phyloP scores from a whole-genome alignment of 2,888 invertebrate species.

The Drosophila recens region DNA sequence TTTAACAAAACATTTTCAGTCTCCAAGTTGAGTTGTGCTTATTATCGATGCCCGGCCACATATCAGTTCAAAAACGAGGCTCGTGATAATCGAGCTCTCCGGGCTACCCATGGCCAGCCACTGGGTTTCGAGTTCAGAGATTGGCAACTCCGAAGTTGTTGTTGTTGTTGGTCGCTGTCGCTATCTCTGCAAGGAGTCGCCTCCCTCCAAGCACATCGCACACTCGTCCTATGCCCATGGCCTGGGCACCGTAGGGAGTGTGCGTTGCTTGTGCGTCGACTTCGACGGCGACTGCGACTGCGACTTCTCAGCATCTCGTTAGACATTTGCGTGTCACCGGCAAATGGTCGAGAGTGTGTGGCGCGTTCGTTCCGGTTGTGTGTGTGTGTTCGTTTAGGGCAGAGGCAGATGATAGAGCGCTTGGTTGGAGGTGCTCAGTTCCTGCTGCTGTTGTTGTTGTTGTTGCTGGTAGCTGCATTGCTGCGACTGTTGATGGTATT shows the following conservation, averaged over 20 bases:
- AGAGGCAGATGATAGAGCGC: constrained; percentile 75
- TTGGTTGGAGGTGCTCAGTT: constrained; percentile 73
- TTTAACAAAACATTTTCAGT: constrained; percentile 47
- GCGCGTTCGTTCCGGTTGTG: constrained; percentile 52
- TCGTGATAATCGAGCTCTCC: constrained; percentile 66
- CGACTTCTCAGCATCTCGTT: constrained; percentile 67
- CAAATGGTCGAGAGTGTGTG: constrained; percentile 78
- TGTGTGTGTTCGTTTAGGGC: constrained; percentile 52
- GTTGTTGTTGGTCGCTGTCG: constrained; percentile 6
- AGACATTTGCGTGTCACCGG: constrained; percentile 78
- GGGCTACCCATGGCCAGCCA: constrained; percentile 80
- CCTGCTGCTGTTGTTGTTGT: constrained; percentile 63
- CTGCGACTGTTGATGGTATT: constrained; percentile 75
- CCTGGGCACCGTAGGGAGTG: constrained; percentile 76
- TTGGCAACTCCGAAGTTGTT: constrained; percentile 1
- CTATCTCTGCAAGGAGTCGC: constrained; percentile 15
- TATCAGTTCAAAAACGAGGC: constrained; percentile 21
- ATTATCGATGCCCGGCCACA: constrained; percentile 53
- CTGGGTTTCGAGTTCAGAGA: constrained; percentile 58
- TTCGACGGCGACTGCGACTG: constrained; percentile 18
- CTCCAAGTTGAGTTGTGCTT: constrained; percentile 44
- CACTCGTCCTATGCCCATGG: constrained; percentile 50
- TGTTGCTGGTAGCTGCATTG: constrained; percentile 75
- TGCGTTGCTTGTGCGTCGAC: constrained; percentile 42
- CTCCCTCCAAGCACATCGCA: constrained; percentile 27